A percentile compares a stretch with the other conserved stretches of the same genome.
Evolutionary conservation across 2,888 invertebrate species (phyloP).

Genomic region (Stictocephala bisonia): DNA sequence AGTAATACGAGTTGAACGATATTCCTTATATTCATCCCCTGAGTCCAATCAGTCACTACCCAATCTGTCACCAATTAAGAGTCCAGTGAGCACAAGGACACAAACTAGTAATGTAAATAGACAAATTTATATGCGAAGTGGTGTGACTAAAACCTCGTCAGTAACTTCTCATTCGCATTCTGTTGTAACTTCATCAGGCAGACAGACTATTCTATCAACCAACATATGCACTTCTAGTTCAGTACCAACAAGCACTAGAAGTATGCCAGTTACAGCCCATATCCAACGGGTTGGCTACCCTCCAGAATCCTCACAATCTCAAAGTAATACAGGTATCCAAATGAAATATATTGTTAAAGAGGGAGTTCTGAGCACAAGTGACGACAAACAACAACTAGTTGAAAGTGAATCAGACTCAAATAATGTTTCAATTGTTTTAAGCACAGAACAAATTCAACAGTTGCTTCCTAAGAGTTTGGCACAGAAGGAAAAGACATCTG

Average conservation of each 20-base stretch:
- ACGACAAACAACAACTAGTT: background rate
- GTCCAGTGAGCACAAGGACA: background rate
- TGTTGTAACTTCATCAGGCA: constrained; percentile 3
- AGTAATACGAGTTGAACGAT: constrained; percentile 14
- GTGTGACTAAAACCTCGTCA: background rate
- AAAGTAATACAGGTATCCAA: background rate
- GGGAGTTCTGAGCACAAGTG: constrained; percentile 12
- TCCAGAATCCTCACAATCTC: constrained; percentile 3
- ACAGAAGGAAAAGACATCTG: constrained; percentile 19
- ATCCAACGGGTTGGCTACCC: constrained; percentile 67
- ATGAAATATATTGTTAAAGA: constrained; percentile 41
- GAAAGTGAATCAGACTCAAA: constrained; percentile 3
- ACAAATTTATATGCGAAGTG: constrained; percentile 21
- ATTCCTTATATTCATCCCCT: background rate
- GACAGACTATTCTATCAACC: background rate
- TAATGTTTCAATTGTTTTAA: constrained; percentile 21
- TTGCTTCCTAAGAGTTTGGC: constrained; percentile 20
- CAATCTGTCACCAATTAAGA: constrained; percentile 23
- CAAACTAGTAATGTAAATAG: background rate
- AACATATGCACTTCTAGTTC: background rate
- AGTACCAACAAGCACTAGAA: constrained; percentile 58
- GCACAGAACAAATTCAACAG: constrained; percentile 36
- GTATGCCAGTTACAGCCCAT: constrained; percentile 66
- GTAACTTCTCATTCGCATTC: constrained; percentile 1
- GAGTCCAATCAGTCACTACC: constrained; percentile 27